Conservation (phyloP, 2,113 vertebrate species). For the Genyomyrus donnyi region DNA sequence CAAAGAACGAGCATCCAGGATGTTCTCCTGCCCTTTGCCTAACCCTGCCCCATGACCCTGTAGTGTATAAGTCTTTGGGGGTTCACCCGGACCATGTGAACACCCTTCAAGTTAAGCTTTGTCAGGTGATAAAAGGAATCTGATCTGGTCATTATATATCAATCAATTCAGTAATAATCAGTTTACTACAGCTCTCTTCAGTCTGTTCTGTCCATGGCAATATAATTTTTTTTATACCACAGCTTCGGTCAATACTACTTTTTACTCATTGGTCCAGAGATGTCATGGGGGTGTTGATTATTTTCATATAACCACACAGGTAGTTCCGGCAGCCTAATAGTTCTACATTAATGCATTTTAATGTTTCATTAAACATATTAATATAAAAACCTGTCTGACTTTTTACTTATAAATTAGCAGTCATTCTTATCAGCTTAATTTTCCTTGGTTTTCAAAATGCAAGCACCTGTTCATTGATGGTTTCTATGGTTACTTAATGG, state of each 20-base stretch:
- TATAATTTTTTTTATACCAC: not conserved
- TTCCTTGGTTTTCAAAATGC: no score
- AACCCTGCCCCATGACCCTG: not conserved
- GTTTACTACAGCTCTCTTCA: not conserved
- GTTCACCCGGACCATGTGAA: not conserved
- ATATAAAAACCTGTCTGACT: no score
- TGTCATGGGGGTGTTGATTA: not conserved
- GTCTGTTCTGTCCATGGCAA: not conserved
- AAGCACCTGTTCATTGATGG: no score
- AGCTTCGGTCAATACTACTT: not conserved
- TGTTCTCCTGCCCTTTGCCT: not conserved
- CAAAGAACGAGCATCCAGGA: not conserved
- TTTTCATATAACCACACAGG: not conserved
- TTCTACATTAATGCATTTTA: not conserved
- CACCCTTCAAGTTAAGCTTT: not conserved
- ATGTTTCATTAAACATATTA: not conserved
- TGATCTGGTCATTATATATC: not conserved
- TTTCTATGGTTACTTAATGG: no score
- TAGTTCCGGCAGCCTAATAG: not conserved
- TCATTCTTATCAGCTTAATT: no score
- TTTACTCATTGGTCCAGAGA: not conserved
- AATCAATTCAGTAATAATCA: not conserved
- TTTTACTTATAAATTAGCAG: not conserved
- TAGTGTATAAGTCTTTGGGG: not conserved
- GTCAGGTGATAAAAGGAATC: not conserved